Conservation (phyloP, 1,140 invertebrate species). For the Conus ventricosus region DNA sequence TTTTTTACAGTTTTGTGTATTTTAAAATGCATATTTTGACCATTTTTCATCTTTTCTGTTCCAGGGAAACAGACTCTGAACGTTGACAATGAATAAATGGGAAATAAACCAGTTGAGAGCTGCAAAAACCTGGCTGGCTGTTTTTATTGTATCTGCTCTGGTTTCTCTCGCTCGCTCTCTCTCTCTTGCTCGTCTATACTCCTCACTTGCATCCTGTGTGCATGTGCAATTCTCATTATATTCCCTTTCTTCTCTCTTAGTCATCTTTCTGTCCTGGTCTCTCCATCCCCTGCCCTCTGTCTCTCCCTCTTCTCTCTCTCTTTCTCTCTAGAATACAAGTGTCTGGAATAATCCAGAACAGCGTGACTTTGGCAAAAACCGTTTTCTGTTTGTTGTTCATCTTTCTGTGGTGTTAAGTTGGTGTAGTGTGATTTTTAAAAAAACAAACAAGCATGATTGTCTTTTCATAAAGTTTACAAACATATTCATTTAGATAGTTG, state of each 20-base stretch:
- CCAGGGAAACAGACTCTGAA: conserved; percentile 65
- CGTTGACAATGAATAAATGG: conserved; percentile 65
- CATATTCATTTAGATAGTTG: no score
- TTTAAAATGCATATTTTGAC: background rate
- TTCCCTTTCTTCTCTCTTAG: background rate
- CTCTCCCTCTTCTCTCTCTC: conserved; percentile 10
- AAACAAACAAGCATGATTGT: no score
- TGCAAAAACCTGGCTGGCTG: background rate
- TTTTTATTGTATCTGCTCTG: background rate
- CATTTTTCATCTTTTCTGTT: conserved; percentile 49
- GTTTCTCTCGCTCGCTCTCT: background rate
- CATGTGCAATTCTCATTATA: no score
- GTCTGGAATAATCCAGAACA: no score
- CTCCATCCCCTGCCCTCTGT: background rate
- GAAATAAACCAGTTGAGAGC: conserved; percentile 32
- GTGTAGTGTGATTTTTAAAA: no score
- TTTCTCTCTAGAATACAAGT: background rate
- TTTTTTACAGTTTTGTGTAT: no score
- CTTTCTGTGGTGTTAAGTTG: no score
- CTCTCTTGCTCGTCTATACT: background rate
- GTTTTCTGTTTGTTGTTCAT: no score
- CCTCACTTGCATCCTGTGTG: background rate
- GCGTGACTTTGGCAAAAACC: no score
- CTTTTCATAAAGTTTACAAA: no score
- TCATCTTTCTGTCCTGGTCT: background rate